These are phyloP conservation scores for Harpegnathos saltator DNA, from an alignment of 1,140 invertebrate species.

Conservation along the genomic window DNA sequence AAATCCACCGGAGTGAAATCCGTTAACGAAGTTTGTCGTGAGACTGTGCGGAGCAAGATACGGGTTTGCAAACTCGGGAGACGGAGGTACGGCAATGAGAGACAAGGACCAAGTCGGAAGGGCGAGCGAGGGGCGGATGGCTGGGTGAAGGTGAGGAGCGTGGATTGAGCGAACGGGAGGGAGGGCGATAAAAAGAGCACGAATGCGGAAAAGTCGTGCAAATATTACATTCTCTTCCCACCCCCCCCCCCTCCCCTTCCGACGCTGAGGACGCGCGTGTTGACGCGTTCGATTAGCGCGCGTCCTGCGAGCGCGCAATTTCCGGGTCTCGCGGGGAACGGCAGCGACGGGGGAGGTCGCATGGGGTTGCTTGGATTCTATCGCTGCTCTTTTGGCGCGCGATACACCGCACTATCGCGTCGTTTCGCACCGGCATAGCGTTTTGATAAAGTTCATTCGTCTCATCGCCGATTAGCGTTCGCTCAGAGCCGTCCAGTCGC, in stretches of 20 bases:
- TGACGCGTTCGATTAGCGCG: conserved; percentile 64
- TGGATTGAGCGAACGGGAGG: background rate
- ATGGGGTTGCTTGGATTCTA: too few species aligned
- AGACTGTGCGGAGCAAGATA: conserved; percentile 70
- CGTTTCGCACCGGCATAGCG: too few species aligned
- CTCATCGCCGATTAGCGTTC: too few species aligned
- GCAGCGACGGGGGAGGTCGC: too few species aligned
- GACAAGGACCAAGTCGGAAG: background rate
- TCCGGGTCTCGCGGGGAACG: too few species aligned
- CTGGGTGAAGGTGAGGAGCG: background rate
- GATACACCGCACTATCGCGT: too few species aligned
- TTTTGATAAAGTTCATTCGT: too few species aligned
- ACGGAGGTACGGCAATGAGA: conserved; percentile 6
- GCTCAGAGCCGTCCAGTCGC: too few species aligned
- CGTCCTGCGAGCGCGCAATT: background rate
- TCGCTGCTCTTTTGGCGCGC: too few species aligned
- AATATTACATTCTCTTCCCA: conserved; percentile 69
- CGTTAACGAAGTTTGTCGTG: conserved; percentile 76
- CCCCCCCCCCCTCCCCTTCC: too few species aligned
- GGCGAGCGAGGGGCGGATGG: too few species aligned
- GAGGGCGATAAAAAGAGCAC: conserved; percentile 10
- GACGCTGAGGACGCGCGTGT: conserved; percentile 49
- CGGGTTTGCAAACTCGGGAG: conserved; percentile 69
- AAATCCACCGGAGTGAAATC: conserved; percentile 70
- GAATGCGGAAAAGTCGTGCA: conserved; percentile 50